These are phyloP conservation scores for Halcyon leucocephala DNA, from an alignment of 2,797 vertebrate species.

Conservation along the genomic window DNA sequence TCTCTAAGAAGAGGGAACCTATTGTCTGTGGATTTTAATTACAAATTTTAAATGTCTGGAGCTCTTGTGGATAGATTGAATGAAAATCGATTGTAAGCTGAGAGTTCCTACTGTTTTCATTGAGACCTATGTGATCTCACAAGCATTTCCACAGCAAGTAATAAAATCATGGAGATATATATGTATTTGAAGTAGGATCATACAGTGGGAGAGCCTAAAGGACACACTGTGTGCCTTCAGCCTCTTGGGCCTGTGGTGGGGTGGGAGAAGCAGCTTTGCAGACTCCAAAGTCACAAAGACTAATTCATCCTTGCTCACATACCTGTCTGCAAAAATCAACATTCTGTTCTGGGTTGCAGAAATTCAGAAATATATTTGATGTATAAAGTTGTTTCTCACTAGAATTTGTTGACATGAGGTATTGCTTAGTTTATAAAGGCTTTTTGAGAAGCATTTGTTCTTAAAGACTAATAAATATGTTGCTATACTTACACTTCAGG, in stretches of 20 bases:
- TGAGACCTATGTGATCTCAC: background rate
- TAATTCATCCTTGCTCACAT: rapidly evolving
- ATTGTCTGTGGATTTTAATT: background rate
- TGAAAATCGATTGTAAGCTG: background rate
- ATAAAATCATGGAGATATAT: background rate
- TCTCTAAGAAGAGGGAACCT: background rate
- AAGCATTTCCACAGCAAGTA: background rate
- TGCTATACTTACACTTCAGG: background rate
- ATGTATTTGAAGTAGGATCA: background rate
- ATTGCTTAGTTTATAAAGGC: background rate
- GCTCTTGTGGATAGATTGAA: background rate
- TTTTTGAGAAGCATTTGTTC: background rate
- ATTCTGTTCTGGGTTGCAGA: background rate
- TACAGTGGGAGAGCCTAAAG: background rate
- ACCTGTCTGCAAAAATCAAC: background rate
- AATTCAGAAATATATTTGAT: background rate
- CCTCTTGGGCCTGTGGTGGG: background rate
- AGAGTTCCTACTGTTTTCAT: background rate
- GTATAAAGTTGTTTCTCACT: background rate
- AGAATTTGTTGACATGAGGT: background rate
- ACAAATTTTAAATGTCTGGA: background rate
- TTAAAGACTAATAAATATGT: background rate
- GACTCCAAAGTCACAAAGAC: background rate
- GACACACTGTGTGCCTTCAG: background rate
- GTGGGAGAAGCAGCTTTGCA: background rate